These are phyloP conservation scores for Serripes groenlandicus DNA, from an alignment of 2,888 invertebrate genomes.

Conservation along the genomic window DNA sequence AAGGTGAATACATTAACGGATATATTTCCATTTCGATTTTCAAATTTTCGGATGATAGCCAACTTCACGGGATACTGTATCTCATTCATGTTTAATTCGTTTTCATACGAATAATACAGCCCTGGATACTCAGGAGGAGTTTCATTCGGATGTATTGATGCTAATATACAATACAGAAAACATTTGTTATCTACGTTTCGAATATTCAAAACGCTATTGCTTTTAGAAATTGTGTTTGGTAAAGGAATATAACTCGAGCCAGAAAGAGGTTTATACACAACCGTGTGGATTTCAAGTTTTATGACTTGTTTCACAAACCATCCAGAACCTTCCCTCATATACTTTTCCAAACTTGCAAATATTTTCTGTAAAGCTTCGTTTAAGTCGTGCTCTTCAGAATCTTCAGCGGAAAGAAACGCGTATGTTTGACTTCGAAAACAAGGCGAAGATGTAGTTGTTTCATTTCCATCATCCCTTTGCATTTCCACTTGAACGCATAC, in stretches of 20 bases:
- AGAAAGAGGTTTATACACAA: constrained; percentile 46
- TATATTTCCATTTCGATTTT: constrained; percentile 43
- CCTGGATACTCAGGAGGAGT: constrained; percentile 33
- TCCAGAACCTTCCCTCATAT: constrained; percentile 38
- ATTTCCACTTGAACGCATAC: constrained; percentile 57
- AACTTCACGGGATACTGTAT: constrained; percentile 50
- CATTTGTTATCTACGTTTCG: constrained; percentile 53
- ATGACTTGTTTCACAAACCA: constrained; percentile 54
- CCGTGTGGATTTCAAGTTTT: constrained; percentile 47
- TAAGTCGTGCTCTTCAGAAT: constrained; percentile 34
- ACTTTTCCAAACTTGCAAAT: constrained; percentile 51
- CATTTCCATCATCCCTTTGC: constrained; percentile 46
- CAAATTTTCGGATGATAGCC: constrained; percentile 35
- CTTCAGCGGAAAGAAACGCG: constrained; percentile 8
- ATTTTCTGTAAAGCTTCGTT: constrained; percentile 53
- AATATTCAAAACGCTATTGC: constrained; percentile 45
- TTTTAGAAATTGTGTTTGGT: constrained; percentile 25
- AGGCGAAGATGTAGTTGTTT: constrained; percentile 15
- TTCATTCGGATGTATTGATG: constrained; percentile 36
- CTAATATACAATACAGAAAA: constrained; percentile 55
- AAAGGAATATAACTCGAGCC: constrained; percentile 52
- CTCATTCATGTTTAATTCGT: constrained; percentile 47
- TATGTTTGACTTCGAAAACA: constrained; percentile 43
- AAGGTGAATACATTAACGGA: constrained; percentile 59
- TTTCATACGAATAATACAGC: constrained; percentile 36